Conservation (phyloP, 2,888 invertebrate genomes). For the Parnassius mnemosyne region DNA sequence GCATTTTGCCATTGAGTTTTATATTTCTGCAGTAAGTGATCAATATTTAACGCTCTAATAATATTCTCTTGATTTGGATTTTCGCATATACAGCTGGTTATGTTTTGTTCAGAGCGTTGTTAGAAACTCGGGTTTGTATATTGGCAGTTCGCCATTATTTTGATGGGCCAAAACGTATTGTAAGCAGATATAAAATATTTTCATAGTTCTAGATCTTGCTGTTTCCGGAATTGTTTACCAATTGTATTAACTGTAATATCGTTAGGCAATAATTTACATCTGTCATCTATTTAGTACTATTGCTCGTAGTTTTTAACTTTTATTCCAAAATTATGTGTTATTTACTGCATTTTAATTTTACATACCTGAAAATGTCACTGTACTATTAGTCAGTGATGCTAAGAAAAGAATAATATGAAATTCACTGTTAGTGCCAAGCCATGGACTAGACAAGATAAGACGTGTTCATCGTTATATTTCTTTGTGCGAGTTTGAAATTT, state of each 20-base stretch:
- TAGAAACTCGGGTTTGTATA: slow-evolving; percentile 49
- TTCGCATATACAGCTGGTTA: slow-evolving; percentile 61
- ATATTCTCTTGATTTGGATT: slow-evolving; percentile 28
- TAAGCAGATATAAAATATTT: slow-evolving; percentile 59
- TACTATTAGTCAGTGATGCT: slow-evolving; percentile 28
- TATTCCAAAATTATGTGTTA: slow-evolving; percentile 4
- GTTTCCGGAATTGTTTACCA: slow-evolving; percentile 25
- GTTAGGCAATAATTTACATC: slow-evolving; percentile 18
- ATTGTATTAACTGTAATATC: slow-evolving; percentile 44
- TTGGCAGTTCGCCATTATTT: slow-evolving; percentile 77
- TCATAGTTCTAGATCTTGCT: slow-evolving; percentile 42
- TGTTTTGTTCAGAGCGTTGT: slow-evolving; percentile 56
- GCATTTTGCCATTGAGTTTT: no score
- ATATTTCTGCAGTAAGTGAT: no score
- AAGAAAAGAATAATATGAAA: slow-evolving; percentile 27
- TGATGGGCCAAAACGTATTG: slow-evolving; percentile 64
- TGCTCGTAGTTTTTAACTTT: not conserved
- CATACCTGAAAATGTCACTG: slow-evolving; percentile 25
- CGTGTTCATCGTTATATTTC: slow-evolving; percentile 21
- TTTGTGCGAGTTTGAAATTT: slow-evolving; percentile 20
- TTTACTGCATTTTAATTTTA: slow-evolving; percentile 9
- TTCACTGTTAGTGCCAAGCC: slow-evolving; percentile 27
- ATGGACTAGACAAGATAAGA: slow-evolving; percentile 27
- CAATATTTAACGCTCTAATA: slow-evolving; percentile 2
- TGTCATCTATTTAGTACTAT: not conserved